Base-by-base conservation (phyloP, 2,888 invertebrate species). In the Dorcus parallelipipedus region DNA sequence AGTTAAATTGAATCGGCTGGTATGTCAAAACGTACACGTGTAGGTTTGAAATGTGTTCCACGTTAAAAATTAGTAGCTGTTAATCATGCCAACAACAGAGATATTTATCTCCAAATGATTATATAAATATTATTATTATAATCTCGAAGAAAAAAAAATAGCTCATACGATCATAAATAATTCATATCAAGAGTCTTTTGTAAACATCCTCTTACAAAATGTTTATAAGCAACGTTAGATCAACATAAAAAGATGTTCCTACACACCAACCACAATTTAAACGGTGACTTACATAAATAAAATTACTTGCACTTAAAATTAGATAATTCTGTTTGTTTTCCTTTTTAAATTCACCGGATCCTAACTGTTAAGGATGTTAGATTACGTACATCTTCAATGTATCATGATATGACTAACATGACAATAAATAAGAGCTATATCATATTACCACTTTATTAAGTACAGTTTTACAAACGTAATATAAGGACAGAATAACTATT, bases 181-280 rank as follows among this genome's bases (percentile, higher is more conserved):
- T 56, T 56, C 56, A 56, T 51, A 45, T 45, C 51, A 48, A 51
- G 56, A 39, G 56, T 56, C 47, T 56, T 56, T 56, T 51, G 56
- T 56, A 56, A 56, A 56, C 56, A 56, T 56, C 51, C 56, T 56
- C 56, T 52, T 45, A 47, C 48, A 50, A 56, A 56, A 56, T 56
- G 56, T 56, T 56, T 56, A 52, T 56, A 56, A 56, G 52, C 52
- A 45, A 39, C 47, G 45, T 45, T 45, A 45, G 45, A 45, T 23
- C 45, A 45, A 45, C 45, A 45, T 20, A 23, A 23, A 20, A 23
- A 45, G 9, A 10, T 20, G 14, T 45, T 45, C 23, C 23, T 45
- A 9, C 9, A 45, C 17, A 20, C 23, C 9, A 45, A 45, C 17
- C 20, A 45, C 9, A 33, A 33, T 33, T 33, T 33, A 33, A 33